Evolutionary conservation across 2,888 invertebrate species (phyloP).

Genomic region (Podabrus alpinus): DNA sequence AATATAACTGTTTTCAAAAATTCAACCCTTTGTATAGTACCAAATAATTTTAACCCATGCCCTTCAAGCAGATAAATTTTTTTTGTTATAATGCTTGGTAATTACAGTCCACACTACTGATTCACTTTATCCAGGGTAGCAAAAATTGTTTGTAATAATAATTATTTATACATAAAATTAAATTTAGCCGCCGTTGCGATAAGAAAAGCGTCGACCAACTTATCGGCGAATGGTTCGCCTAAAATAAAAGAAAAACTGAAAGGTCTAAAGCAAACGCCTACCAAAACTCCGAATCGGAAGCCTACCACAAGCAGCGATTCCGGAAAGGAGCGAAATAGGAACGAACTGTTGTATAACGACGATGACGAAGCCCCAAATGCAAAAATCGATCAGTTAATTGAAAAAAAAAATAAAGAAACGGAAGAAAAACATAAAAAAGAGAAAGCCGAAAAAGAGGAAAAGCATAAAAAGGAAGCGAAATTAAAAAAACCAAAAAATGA

Average conservation of each 20-base stretch:
- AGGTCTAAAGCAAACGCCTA: not conserved
- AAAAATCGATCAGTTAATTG: slow-evolving; percentile 56
- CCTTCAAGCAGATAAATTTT: no score
- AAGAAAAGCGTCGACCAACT: slow-evolving; percentile 48
- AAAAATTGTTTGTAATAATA: no score
- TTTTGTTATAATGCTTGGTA: no score
- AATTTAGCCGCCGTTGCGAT: slow-evolving; percentile 59
- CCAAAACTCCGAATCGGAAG: slow-evolving; percentile 18
- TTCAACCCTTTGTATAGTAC: no score
- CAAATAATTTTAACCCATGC: no score
- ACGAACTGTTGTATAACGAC: slow-evolving; percentile 57
- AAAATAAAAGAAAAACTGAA: slow-evolving; percentile 6
- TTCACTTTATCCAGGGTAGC: no score
- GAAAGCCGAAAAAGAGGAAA: slow-evolving; percentile 34
- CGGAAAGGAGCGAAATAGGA: slow-evolving; percentile 49
- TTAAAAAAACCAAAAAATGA: slow-evolving; percentile 5
- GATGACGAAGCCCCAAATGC: slow-evolving; percentile 55
- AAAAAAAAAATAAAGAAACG: slow-evolving; percentile 51
- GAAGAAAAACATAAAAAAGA: slow-evolving; percentile 46
- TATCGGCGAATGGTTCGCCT: slow-evolving; percentile 14
- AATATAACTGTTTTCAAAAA: no score
- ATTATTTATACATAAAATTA: not conserved
- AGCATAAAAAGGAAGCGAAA: slow-evolving; percentile 20
- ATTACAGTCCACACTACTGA: no score
- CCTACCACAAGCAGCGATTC: slow-evolving; percentile 24